Evolutionary conservation across 2,113 vertebrate species (phyloP), one percentile per base, ranked within the genome.

Genomic region (Thamnophis sirtalis): DNA sequence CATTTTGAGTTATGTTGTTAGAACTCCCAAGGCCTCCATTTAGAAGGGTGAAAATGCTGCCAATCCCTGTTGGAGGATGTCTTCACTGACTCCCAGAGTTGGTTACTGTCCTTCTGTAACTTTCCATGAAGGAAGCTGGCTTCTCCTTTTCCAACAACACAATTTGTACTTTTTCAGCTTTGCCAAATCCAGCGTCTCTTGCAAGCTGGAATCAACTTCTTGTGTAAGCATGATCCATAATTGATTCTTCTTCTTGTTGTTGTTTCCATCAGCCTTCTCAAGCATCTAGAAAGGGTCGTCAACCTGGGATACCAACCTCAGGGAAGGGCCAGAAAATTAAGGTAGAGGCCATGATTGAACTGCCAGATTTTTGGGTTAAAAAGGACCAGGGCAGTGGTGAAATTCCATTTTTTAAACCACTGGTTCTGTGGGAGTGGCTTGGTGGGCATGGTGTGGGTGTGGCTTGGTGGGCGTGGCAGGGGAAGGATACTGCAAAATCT

Each of bases 181-280:
- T 94, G 89, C 86, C 91, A 93, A 91, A 92, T 94, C 84, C 90
- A 88, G 95, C 93, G 91, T 93, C 21, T 91, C 93, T 90, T 49
- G 22, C 33, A 89, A 94, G 92, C 89, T 85, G 86, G 55, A 90
- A 26, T 88, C 90, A 38, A 53, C 94, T 93, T 93, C 56, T 56
- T 53, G 26, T 92, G 88, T 90, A 90, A 93, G 95, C 10, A 33
- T 21, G 68, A 91, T 49, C n/a, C 85, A 22, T 89, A 68, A 68
- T 84, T 84, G 92, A 63, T 38, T 92, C 89, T 92, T 94, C 92
- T 92, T 94, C 92, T 38, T 55, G 91, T 93, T 93, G 43, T 90
- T 33, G 63, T 68, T 73, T 49, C 87, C 38, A 53, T 89, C 95
- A 53, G 26, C 6, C 28, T 21, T 55, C 1, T 84, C 28, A 38